These are phyloP conservation scores for Beris chalybata DNA, from an alignment of 2,888 invertebrate species.

Conservation along the genomic window DNA sequence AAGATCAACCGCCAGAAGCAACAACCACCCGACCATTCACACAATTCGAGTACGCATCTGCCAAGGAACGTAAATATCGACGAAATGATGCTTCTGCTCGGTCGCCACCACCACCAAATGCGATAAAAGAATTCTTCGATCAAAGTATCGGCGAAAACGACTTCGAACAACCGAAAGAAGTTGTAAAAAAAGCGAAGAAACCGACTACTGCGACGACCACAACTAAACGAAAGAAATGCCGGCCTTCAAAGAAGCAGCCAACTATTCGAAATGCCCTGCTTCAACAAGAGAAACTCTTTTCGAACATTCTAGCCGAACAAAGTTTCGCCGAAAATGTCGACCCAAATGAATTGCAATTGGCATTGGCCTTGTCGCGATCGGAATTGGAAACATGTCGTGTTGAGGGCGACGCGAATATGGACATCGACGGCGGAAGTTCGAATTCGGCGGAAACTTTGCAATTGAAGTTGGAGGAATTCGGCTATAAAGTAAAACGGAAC, in stretches of 20 bases:
- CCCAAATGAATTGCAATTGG: constrained; percentile 68
- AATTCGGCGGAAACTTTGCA: constrained; percentile 51
- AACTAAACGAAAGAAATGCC: not conserved
- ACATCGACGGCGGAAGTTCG: constrained; percentile 20
- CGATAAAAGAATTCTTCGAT: constrained; percentile 24
- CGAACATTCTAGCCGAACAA: constrained; percentile 51
- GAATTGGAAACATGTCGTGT: constrained; percentile 45
- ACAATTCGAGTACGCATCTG: not conserved
- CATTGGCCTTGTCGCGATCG: constrained; percentile 68
- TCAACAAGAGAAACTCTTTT: constrained; percentile 48
- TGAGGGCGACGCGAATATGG: constrained; percentile 32
- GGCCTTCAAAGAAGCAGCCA: constrained; percentile 44
- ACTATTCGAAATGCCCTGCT: constrained; percentile 50
- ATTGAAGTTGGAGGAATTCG: constrained; percentile 64
- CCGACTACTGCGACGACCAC: not conserved
- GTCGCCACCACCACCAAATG: not conserved
- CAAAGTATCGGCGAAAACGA: constrained; percentile 1
- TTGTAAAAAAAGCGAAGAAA: not conserved
- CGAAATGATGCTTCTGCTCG: not conserved
- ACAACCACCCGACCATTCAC: not conserved
- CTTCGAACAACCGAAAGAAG: constrained; percentile 6
- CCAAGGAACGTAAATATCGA: not conserved
- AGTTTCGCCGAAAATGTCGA: constrained; percentile 60
- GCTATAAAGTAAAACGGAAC: constrained; percentile 56
- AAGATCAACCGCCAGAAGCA: not conserved